Evolutionary conservation across 2,113 vertebrate species (phyloP).

Genomic region (Chaetura pelagica): DNA sequence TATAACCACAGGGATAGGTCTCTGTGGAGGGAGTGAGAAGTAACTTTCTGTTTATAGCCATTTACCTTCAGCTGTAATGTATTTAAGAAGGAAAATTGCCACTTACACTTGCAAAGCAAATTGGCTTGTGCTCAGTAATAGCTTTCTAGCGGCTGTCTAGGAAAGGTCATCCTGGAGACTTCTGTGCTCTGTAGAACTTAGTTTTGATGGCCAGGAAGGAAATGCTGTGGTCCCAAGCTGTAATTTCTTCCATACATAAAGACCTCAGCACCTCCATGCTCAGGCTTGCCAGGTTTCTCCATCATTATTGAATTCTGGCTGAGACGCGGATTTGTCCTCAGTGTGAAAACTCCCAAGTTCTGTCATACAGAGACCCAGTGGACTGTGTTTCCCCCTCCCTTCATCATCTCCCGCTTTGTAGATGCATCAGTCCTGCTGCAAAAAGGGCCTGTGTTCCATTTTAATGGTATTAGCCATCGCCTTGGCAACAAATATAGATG

Average conservation of each 20-base stretch:
- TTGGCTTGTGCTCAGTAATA: slow-evolving; percentile 69
- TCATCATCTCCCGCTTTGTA: neutral
- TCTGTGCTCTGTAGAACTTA: neutral
- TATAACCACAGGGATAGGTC: slow-evolving; percentile 39
- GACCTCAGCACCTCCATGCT: neutral
- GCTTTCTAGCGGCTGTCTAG: slow-evolving; percentile 63
- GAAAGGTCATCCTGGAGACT: slow-evolving; percentile 76
- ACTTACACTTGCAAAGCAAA: slow-evolving; percentile 76
- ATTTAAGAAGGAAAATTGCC: slow-evolving; percentile 79
- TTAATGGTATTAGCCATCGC: slow-evolving; percentile 18
- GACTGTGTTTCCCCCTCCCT: neutral
- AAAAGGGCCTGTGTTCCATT: neutral
- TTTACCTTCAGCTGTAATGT: slow-evolving; percentile 65
- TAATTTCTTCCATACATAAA: slow-evolving; percentile 24
- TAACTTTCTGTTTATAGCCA: slow-evolving; percentile 69
- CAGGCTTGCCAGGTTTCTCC: neutral
- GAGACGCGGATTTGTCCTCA: neutral
- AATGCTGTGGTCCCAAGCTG: neutral
- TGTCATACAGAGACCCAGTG: fast-evolving
- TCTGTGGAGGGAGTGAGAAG: slow-evolving; percentile 5
- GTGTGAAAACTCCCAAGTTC: neutral
- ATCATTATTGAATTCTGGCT: neutral
- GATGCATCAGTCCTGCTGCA: neutral
- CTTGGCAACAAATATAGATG: slow-evolving; percentile 51
- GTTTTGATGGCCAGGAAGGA: slow-evolving; percentile 36